Evolutionary conservation across 2,797 vertebrate genomes (phyloP).

Genomic region (Pseudotriccus pelzelni): DNA sequence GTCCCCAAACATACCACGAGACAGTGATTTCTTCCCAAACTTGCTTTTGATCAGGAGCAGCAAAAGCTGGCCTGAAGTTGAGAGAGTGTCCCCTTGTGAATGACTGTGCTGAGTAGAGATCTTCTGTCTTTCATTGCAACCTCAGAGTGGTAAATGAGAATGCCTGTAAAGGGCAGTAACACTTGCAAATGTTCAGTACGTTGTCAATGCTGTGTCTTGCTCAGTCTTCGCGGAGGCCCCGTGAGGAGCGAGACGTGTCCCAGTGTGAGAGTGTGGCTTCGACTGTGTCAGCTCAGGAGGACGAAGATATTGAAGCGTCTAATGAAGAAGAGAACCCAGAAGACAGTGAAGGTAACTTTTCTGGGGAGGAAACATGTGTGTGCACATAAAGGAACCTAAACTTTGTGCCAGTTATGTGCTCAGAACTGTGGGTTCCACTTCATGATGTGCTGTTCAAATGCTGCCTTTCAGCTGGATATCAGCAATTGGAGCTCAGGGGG

Average conservation of each 20-base stretch:
- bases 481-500: background rate
- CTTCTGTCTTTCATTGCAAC: background rate
- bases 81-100: background rate
- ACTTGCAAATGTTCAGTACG: background rate
- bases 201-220: background rate
- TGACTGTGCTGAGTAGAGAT: background rate
- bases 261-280: slow-evolving; percentile 92
- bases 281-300: slow-evolving; percentile 90
- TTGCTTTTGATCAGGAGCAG: background rate
- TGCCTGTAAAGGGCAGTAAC: background rate
- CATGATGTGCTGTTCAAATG: background rate
- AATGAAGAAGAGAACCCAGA: slow-evolving; percentile 90
- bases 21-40: background rate
- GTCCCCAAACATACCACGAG: background rate
- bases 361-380: background rate
- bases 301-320: slow-evolving; percentile 89
- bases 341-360: slow-evolving; percentile 91
- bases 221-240: slow-evolving; percentile 87
- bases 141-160: background rate
- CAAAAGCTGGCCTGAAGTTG: background rate
- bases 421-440: background rate
- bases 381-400: background rate
- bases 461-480: background rate
- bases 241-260: slow-evolving; percentile 89
- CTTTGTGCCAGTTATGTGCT: background rate